Conservation (phyloP, 2,888 invertebrate species). For the Thereva nobilitata region DNA sequence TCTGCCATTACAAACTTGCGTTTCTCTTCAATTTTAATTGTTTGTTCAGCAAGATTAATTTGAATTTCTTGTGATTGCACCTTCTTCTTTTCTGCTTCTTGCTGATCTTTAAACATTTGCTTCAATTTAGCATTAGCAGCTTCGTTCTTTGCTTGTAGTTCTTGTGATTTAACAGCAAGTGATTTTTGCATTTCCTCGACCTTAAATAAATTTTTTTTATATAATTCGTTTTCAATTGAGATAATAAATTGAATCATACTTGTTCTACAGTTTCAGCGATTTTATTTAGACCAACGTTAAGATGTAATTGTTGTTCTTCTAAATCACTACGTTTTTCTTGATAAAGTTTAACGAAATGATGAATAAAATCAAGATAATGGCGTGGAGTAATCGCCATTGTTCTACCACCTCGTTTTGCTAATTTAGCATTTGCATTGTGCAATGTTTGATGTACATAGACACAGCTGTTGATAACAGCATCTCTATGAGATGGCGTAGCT, state of each 20-base stretch:
- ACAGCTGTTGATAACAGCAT: constrained; percentile 97
- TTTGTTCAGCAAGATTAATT: constrained; percentile 81
- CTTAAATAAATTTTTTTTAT: constrained; percentile 4
- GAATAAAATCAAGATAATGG: constrained; percentile 98
- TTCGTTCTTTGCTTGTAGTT: constrained; percentile 95
- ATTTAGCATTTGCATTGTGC: constrained; percentile 88
- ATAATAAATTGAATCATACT: constrained; percentile 40
- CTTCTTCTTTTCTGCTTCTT: constrained; percentile 99
- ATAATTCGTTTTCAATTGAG: neutral
- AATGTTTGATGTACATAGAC: constrained; percentile 98
- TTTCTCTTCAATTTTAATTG: constrained; percentile 91
- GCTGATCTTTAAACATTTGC: constrained; percentile 99
- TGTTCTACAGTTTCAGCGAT: constrained; percentile 99
- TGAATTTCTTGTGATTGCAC: constrained; percentile 97
- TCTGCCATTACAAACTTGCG: constrained; percentile 94
- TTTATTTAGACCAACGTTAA: constrained; percentile 98
- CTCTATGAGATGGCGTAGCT: constrained; percentile 80
- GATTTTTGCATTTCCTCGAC: constrained; percentile 99
- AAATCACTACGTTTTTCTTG: constrained; percentile 97
- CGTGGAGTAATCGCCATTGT: constrained; percentile 98
- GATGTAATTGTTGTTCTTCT: constrained; percentile 97
- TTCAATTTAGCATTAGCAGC: constrained; percentile 98
- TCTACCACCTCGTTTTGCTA: constrained; percentile 89
- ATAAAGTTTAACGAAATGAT: constrained; percentile 97
- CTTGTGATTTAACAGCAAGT: constrained; percentile 93